phyloP scores from a whole-genome alignment of 2,888 invertebrate genomes.

The Hirtodrosophila trivittata region DNA sequence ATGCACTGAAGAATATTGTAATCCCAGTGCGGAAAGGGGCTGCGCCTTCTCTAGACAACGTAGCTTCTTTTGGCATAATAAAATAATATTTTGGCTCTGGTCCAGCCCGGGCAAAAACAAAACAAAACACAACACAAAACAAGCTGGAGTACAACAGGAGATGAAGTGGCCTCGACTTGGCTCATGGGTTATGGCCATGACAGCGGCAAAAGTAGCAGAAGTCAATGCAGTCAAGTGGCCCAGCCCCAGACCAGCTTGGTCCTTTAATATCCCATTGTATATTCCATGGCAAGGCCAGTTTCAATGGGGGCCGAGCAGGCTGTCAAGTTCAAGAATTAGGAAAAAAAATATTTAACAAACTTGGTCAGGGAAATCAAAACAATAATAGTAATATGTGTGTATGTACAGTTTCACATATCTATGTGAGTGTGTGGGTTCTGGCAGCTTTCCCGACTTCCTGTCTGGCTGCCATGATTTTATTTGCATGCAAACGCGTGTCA shows the following conservation, averaged over 20 bases:
- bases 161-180: conserved; percentile 54
- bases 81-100: conserved; percentile 66
- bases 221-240: conserved; percentile 60
- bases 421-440: conserved; percentile 12
- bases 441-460: conserved; percentile 46
- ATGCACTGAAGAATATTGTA: conserved; percentile 45
- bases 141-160: conserved; percentile 43
- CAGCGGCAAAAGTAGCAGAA: conserved; percentile 58
- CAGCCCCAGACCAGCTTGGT: background rate
- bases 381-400: conserved; percentile 47
- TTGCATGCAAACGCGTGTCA: conserved; percentile 64
- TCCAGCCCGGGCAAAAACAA: conserved; percentile 38
- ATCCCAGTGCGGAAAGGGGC: conserved; percentile 43
- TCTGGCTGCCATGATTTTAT: conserved; percentile 63
- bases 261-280: conserved; percentile 36
- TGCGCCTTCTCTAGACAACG: conserved; percentile 44
- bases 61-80: conserved; percentile 69
- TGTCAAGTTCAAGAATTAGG: conserved; percentile 79
- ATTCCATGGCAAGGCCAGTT: conserved; percentile 18
- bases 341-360: conserved; percentile 60
- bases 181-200: conserved; percentile 51
- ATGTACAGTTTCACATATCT: background rate
- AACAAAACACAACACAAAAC: conserved; percentile 38
- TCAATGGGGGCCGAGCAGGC: conserved; percentile 33
- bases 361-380: conserved; percentile 59